These are phyloP conservation scores for Puntigrus tetrazona DNA, from an alignment of 2,113 vertebrate genomes.

Conservation along the genomic window DNA sequence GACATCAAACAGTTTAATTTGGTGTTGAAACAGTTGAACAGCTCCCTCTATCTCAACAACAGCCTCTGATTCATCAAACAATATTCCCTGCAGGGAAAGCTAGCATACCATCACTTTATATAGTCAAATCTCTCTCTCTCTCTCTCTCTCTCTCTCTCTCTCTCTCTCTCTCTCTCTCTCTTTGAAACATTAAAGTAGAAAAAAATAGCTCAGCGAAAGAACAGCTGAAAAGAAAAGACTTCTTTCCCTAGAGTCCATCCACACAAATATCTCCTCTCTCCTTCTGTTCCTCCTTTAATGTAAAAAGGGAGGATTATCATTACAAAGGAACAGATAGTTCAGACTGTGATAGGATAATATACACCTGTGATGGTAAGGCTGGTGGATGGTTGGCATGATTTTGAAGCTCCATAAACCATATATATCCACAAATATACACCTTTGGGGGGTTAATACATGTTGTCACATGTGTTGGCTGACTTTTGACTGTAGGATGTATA, in stretches of 20 bases:
- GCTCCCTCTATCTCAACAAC: conserved; percentile 22
- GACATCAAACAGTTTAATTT: conserved; percentile 33
- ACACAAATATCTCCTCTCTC: background rate
- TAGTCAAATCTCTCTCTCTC: conserved; percentile 19
- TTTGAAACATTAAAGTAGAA: conserved; percentile 6
- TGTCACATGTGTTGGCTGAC: too few relatives aligned
- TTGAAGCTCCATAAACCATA: too few relatives aligned
- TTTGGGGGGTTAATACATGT: too few relatives aligned
- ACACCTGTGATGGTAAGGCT: too few relatives aligned
- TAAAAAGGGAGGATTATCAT: background rate
- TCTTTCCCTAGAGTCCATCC: background rate
- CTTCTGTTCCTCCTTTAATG: background rate
- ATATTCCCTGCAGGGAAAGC: conserved; percentile 44
- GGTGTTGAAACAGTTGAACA: conserved; percentile 13
- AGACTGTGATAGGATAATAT: background rate
- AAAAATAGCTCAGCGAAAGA: conserved; percentile 1
- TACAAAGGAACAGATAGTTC: background rate
- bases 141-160: background rate
- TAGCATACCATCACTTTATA: conserved; percentile 50
- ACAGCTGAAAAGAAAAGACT: conserved; percentile 27
- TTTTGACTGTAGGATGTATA: too few relatives aligned
- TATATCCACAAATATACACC: too few relatives aligned
- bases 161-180: background rate
- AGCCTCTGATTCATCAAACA: conserved; percentile 44
- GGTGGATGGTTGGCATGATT: too few relatives aligned